Conservation (phyloP, 2,797 vertebrate genomes). For the Darevskia nairensis region DNA sequence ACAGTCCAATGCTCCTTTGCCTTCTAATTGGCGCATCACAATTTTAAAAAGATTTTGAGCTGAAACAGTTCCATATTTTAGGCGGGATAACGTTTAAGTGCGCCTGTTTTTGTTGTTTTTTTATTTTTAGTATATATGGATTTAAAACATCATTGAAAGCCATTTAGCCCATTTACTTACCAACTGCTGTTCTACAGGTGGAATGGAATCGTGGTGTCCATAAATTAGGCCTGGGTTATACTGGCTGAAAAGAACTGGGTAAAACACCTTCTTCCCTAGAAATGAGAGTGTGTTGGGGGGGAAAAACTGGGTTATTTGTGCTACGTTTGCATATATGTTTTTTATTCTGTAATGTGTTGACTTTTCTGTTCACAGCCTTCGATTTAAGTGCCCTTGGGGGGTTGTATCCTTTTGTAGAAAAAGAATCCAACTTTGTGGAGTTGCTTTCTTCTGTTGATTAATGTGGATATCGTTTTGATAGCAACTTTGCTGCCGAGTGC, state of each 20-base stretch:
- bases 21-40: neutral
- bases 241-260: conserved; percentile 97
- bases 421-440: too few species aligned
- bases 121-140: neutral
- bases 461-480: neutral
- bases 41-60: neutral
- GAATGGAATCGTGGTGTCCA: conserved; percentile 86
- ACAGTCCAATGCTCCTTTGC: neutral
- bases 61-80: neutral
- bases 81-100: neutral
- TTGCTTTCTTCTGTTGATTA: too few species aligned
- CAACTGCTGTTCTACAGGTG: conserved; percentile 94
- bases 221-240: conserved; percentile 97
- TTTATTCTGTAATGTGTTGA: neutral
- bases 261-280: conserved; percentile 96
- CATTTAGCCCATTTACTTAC: conserved; percentile 75
- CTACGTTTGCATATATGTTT: neutral
- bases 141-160: neutral
- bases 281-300: neutral
- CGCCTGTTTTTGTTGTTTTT: too few species aligned
- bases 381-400: neutral
- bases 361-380: neutral
- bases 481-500: neutral
- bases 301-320: neutral
- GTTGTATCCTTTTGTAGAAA: neutral